These are phyloP conservation scores for Paracyclopina nana DNA, from an alignment of 1,140 invertebrate species.

Conservation along the genomic window DNA sequence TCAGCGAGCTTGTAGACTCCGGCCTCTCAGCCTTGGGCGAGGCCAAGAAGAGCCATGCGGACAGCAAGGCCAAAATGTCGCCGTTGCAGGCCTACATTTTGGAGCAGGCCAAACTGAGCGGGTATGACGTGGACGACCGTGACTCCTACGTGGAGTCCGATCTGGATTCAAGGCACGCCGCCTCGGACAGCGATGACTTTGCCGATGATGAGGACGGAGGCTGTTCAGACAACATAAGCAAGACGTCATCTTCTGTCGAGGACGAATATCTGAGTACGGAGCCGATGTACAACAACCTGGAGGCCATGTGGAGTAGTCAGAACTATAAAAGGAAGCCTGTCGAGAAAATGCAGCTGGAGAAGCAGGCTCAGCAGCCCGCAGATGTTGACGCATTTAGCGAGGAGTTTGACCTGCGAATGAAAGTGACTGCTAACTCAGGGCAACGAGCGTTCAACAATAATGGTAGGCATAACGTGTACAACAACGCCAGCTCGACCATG, in stretches of 20 bases:
- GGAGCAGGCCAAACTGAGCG: slow-evolving; percentile 41
- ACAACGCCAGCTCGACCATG: too few species aligned
- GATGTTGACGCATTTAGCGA: slow-evolving; percentile 15
- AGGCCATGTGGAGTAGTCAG: slow-evolving; percentile 20
- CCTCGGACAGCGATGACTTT: slow-evolving; percentile 41
- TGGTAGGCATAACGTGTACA: too few species aligned
- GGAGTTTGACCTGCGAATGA: slow-evolving; percentile 16
- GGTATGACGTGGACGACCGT: slow-evolving; percentile 45
- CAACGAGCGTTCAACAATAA: too few species aligned
- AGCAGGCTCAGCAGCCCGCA: neutral
- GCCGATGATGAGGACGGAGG: slow-evolving; percentile 38
- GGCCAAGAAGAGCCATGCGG: slow-evolving; percentile 18
- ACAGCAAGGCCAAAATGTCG: slow-evolving; percentile 47
- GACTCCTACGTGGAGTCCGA: slow-evolving; percentile 25
- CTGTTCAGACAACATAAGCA: neutral
- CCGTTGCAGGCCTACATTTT: slow-evolving; percentile 70
- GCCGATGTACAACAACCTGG: slow-evolving; percentile 21
- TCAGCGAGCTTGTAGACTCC: too few species aligned
- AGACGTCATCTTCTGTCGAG: neutral
- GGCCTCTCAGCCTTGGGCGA: too few species aligned
- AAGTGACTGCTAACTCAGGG: too few species aligned
- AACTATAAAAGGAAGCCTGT: too few species aligned
- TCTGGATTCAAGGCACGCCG: slow-evolving; percentile 24
- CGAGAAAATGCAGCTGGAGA: too few species aligned
- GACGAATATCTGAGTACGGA: slow-evolving; percentile 18